Base-by-base conservation (phyloP, 1,140 invertebrate species). In the Eubasilissa regina region DNA sequence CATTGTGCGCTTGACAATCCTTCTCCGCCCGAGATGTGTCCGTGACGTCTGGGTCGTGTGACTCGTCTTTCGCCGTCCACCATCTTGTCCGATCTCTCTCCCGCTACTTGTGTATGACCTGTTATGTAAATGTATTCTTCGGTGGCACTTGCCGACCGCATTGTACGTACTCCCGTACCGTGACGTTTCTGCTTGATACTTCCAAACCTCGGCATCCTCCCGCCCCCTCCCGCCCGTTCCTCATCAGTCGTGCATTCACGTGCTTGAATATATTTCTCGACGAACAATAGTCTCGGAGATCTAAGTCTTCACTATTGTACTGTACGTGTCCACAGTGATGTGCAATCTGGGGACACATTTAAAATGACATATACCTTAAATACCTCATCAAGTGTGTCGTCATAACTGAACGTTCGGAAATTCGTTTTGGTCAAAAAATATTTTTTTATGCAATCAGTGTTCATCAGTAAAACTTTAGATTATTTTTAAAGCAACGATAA, bases 101-200 rank as follows among this genome's bases (percentile, higher is more conserved):
- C n/a, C 21, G 68, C 48, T 43, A 74, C 70, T 74, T 74, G 70
- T 56, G 56, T 74, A 56, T 74, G 51, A 74, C 70, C 70, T 74
- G 70, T 74, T 74, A 74, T 74, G 70, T 74, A 74, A 74, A 74
- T 74, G 25, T 55, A 74, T 74, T 73, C 70, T 19, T 12, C 70
- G 51, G 51, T 44, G 70, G 53, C 70, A 74, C 70, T 74, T 74
- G 70, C 48, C 70, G 21, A n/a, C 70, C 70, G 43, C 53, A 74
- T 74, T 74, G 43, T 74, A 43, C 70, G 51, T 56, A 43, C 66
- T 74, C 51, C 35, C 51, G 48, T n/a, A 43, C 53, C 70, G 70
- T 74, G 35, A 74, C 51, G 25, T 56, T 43, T 74, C 51, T 55
- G 53, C 56, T 44, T 55, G 51, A 74, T 56, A 51, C 51, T 19